Base-by-base conservation (phyloP, 30 jellyfish, hydroid and myxozoan species). In the Morbakka virulenta region DNA sequence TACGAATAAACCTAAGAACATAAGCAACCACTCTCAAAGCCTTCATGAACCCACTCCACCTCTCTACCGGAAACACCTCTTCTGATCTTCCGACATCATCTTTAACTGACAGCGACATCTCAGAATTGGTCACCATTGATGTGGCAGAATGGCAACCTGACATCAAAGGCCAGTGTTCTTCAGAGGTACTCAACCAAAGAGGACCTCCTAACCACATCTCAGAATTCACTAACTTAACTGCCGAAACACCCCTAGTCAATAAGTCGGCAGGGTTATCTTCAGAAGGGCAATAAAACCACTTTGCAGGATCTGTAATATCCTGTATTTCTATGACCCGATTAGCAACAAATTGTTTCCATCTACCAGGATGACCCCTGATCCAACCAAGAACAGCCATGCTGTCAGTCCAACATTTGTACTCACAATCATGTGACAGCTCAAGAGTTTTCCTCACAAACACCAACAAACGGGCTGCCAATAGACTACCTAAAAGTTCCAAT, bases 1-100 rank as follows among this genome's bases (percentile, higher is more conserved):
- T n/a, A 13, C 74, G 26, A 48, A 72, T 72, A 17, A 72, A 50
- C 24, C 84, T 74, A 25, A 25, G 84, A 31, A 72, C 84, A 0
- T 33, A 48, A 50, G 84, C 84, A 47, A 67, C 26, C 0, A 72
- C 57, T 17, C 17, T 41, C 9, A 41, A 6, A 41, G 57, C 57
- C 17, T 41, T 41, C 9, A n/a, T n/a, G 13, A 41, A 41, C 9
- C 57, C 17, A 41, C 57, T 41, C 57, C 57, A 41, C 9, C 57
- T 9, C 17, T 41, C 57, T 6, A 41, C 57, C 13, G 57, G 57
- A 9, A 41, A 17, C 57, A 41, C 57, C 17, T 41, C 13, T 6
- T 9, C 17, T 9, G 17, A 9, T 41, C 13, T 6, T 17, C 17
- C 17, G 17, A 41, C 17, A 17, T 41, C 17, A 41, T 9, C 17